These are phyloP conservation scores for Helarctos malayanus DNA, from an alignment of 2,797 vertebrate species.

Conservation along the genomic window DNA sequence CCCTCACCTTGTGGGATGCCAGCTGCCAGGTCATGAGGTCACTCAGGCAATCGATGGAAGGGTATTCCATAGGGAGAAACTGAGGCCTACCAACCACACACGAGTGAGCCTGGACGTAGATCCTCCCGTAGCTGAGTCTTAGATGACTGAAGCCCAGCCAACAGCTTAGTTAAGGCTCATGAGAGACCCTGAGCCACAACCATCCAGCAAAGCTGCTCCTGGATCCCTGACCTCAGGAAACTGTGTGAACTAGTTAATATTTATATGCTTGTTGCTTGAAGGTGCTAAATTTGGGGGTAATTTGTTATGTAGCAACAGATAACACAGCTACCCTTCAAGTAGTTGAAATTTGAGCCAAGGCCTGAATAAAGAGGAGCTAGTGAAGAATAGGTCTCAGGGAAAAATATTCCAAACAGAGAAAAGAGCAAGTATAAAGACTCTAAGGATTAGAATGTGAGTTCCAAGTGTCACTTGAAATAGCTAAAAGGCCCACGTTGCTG, in stretches of 20 bases:
- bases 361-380: not conserved
- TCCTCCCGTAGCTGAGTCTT: not conserved
- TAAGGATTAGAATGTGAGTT: not conserved
- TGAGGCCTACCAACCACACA: rapidly evolving
- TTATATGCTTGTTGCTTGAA: not conserved
- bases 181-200: not conserved
- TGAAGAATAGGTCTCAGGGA: not conserved
- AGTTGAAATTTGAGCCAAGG: not conserved
- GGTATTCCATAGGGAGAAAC: rapidly evolving
- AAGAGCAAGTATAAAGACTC: not conserved
- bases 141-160: not conserved
- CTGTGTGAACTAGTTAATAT: not conserved
- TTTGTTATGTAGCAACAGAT: not conserved
- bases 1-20: not conserved
- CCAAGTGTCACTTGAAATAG: not conserved
- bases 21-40: not conserved
- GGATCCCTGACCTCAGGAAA: not conserved
- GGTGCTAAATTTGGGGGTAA: not conserved
- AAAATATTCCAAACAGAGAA: not conserved
- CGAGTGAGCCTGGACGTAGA: not conserved
- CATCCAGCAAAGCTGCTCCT: not conserved
- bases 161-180: too few species aligned
- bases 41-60: not conserved
- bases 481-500: not conserved
- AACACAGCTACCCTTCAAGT: not conserved